phyloP scores from a whole-genome alignment of 2,113 vertebrate species.

The Gadus chalcogrammus region DNA sequence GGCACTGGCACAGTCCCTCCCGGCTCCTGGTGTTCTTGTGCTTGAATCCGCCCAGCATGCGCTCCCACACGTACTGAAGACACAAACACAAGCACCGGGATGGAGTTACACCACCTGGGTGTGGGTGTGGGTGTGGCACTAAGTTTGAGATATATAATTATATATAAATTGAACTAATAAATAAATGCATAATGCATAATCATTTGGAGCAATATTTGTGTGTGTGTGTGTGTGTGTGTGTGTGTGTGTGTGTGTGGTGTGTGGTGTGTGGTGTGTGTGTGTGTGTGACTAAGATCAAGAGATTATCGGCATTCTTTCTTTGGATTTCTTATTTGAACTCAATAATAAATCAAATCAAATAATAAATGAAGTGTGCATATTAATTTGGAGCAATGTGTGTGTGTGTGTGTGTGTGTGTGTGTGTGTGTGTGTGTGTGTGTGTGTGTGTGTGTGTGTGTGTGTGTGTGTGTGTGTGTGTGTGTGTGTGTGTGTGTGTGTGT shows the following conservation, averaged over 20 bases:
- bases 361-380: too few relatives aligned
- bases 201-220: too few relatives aligned
- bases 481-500: too few relatives aligned
- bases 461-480: neutral
- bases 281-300: neutral
- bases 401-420: conserved; percentile 1
- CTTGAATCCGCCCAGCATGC: conserved; percentile 94
- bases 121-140: too few relatives aligned
- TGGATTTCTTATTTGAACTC: too few relatives aligned
- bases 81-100: neutral
- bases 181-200: too few relatives aligned
- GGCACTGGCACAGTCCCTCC: conserved; percentile 93
- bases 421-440: conserved; percentile 1
- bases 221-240: too few relatives aligned
- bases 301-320: too few relatives aligned
- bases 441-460: neutral
- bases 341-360: too few relatives aligned
- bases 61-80: conserved; percentile 91
- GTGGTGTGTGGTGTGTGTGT: neutral
- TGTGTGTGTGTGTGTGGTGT: too few relatives aligned
- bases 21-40: conserved; percentile 95
- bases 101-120: neutral
- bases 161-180: too few relatives aligned
- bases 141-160: too few relatives aligned
- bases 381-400: neutral